Conservation (phyloP, 2,113 vertebrate genomes). For the Candoia aspera region DNA sequence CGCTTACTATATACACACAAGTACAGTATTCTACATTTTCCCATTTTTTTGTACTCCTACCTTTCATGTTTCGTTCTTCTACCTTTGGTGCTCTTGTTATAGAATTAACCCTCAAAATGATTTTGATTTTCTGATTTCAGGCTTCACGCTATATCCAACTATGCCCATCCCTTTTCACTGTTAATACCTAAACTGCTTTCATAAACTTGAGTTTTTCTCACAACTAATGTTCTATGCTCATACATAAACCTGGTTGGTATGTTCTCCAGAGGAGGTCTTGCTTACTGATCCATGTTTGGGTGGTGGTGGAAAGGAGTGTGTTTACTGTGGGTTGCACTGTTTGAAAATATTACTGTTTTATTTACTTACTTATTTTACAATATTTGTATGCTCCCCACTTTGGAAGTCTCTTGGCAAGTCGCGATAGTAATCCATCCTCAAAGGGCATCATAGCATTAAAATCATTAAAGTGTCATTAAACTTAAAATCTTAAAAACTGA, state of each 20-base stretch:
- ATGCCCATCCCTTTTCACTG: background rate
- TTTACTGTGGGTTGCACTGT: background rate
- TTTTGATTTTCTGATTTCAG: background rate
- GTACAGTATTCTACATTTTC: background rate
- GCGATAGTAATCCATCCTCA: background rate
- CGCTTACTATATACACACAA: background rate
- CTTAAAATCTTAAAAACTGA: background rate
- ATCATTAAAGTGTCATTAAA: background rate
- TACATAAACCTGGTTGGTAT: background rate
- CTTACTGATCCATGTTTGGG: background rate
- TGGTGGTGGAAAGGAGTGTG: background rate
- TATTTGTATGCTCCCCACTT: background rate
- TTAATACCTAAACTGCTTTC: background rate
- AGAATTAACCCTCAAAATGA: background rate
- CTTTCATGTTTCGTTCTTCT: background rate
- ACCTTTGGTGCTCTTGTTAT: background rate
- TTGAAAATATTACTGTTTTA: background rate
- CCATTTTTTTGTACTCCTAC: background rate
- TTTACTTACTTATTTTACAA: background rate
- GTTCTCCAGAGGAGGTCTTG: background rate
- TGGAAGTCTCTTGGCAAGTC: background rate
- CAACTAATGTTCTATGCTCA: background rate
- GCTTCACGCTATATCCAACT: background rate
- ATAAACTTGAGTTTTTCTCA: background rate
- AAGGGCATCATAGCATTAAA: background rate